Evolutionary conservation across 2,113 vertebrate species (phyloP).

Genomic region (Bombycilla garrulus): DNA sequence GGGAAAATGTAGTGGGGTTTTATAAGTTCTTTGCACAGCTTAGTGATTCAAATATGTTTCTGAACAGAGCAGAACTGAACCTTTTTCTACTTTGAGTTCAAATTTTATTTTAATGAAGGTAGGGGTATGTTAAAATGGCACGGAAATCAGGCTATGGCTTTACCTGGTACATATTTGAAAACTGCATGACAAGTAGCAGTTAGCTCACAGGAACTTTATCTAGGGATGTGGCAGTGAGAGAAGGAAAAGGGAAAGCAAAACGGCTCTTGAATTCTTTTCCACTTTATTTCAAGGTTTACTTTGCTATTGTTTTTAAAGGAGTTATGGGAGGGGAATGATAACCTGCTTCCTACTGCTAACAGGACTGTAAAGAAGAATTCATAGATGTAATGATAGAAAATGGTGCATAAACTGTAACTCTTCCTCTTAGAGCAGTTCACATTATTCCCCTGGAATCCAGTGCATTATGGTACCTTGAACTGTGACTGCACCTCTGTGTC

Average conservation of each 20-base stretch:
- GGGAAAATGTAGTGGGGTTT: not conserved
- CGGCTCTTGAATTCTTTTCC: not conserved
- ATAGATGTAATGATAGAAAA: not conserved
- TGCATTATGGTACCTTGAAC: not conserved
- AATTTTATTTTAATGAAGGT: not conserved
- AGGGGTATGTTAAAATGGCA: not conserved
- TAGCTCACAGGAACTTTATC: not conserved
- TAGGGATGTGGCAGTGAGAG: not conserved
- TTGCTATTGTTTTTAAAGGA: not conserved
- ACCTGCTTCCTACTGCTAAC: not conserved
- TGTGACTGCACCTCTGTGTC: not conserved
- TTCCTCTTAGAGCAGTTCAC: not conserved
- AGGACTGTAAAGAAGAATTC: not conserved
- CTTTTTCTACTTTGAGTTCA: not conserved
- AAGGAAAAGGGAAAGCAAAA: not conserved
- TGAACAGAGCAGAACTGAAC: not conserved
- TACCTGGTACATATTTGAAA: not conserved
- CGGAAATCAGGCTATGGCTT: not conserved
- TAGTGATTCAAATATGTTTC: not conserved
- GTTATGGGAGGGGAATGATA: not conserved
- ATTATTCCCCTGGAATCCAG: not conserved
- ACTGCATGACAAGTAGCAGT: not conserved
- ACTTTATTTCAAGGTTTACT: not conserved
- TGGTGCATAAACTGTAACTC: not conserved
- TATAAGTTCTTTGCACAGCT: not conserved